Percentiles rank a stretch among this genome's conserved stretches.
These are phyloP conservation scores for Lycophotia porphyrea DNA, from an alignment of 2,888 invertebrate genomes.

Conservation along the genomic window DNA sequence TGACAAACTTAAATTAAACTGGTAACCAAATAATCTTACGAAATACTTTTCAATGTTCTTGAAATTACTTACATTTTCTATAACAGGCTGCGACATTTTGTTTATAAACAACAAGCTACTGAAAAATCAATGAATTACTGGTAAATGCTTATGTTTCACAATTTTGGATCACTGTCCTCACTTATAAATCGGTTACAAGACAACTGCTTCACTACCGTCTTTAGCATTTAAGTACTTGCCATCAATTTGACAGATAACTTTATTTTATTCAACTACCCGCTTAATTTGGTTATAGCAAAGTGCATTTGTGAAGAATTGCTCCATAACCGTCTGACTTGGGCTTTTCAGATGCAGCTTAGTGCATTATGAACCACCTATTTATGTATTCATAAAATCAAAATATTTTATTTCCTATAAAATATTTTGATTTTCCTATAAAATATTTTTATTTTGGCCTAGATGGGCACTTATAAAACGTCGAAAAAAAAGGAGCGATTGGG, in stretches of 20 bases:
- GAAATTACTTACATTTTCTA: slow-evolving; percentile 40
- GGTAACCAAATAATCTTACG: neutral
- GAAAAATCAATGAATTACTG: neutral
- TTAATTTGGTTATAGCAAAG: neutral
- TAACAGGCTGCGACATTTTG: slow-evolving; percentile 33
- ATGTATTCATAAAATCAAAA: no score
- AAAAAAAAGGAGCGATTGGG: no score
- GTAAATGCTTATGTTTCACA: neutral
- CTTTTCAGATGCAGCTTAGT: neutral
- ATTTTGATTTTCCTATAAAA: no score
- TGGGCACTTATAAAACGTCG: no score
- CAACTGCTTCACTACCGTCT: slow-evolving; percentile 1
- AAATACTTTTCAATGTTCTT: neutral
- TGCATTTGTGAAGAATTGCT: no score
- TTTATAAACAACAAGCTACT: neutral
- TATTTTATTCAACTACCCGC: slow-evolving; percentile 42
- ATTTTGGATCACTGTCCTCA: neutral
- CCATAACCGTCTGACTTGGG: neutral
- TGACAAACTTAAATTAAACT: no score
- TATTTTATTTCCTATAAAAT: no score
- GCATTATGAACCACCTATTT: neutral
- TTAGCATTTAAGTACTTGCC: neutral
- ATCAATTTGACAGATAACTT: neutral
- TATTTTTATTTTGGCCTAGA: no score
- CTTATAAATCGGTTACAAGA: slow-evolving; percentile 18